Base-by-base conservation (phyloP, 2,797 vertebrate genomes). In the Cuculus canorus region DNA sequence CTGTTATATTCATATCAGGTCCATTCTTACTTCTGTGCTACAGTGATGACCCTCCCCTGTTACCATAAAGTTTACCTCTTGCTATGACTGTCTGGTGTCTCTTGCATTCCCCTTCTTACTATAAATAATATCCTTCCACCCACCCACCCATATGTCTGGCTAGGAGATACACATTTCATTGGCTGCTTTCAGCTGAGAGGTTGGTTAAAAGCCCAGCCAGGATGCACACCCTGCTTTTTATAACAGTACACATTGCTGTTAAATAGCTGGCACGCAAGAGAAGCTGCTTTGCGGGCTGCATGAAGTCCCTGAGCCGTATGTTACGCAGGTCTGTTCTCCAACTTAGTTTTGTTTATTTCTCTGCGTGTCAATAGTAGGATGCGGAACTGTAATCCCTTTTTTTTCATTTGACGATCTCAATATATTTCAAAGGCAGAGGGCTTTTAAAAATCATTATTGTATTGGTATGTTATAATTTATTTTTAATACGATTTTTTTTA, bases 391-490 rank as follows among this genome's bases (percentile, higher is more conserved):
- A 65, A 91, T 95, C 71, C 48, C 39, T 83, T 68, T 88, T 66
- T 88, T 91, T 73, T 86, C 88, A 96, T 92, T 95, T 91, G 87
- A 97, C 95, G 80, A 73, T 95, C 97, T 91, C 76, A 73, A 82
- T 71, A 64, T 48, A 96, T 91, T 94, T 95, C 71, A 92, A 96
- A 97, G 35, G 59, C 80, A 93, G 76, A 94, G 71, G 23, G 45
- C 11, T 90, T 95, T 88, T 59, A 18, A 88, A 95, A 96, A 88
- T 93, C 54, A 80, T 92, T 91, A 91, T 91, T 96, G 82, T 52
- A 71, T 91, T 89, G 66, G 61, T 84, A 69, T 95, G 95, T 95
- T 97, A 96, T 96, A 52, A 97, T 96, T 92, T 96, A 87, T 61
- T 96, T 94, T 93, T 94, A 90, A 95, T 92, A 82, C 76, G 60